Conservation (phyloP, 2,888 invertebrate genomes). For the Napeogenes sylphis region DNA sequence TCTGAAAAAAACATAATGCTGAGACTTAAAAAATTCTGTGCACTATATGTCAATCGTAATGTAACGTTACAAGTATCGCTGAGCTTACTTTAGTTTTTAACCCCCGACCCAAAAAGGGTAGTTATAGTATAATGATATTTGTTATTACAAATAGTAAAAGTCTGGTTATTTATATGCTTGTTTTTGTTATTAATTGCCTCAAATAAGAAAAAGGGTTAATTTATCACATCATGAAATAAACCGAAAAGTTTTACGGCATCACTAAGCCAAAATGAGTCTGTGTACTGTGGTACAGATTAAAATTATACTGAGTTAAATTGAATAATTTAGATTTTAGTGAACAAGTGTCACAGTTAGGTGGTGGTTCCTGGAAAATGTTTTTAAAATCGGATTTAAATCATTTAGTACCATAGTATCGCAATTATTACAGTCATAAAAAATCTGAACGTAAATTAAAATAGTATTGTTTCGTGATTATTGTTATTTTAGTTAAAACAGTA, state of each 20-base stretch:
- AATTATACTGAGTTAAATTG: not conserved
- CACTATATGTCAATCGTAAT: too few species aligned
- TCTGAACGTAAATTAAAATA: not conserved
- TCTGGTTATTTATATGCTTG: too few species aligned
- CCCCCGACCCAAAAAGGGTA: too few species aligned
- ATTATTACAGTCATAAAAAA: not conserved
- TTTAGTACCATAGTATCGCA: not conserved
- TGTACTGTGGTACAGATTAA: not conserved
- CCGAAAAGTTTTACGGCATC: not conserved
- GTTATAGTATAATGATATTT: too few species aligned
- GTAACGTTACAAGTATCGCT: too few species aligned
- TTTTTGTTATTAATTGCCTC: too few species aligned
- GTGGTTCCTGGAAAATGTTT: conserved; percentile 28
- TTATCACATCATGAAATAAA: not conserved
- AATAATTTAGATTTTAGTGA: conserved; percentile 6
- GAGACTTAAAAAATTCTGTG: too few species aligned
- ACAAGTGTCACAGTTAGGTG: conserved; percentile 25
- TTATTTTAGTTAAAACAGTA: conserved; percentile 11
- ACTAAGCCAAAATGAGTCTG: not conserved
- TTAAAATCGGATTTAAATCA: conserved; percentile 8
- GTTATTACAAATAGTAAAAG: too few species aligned
- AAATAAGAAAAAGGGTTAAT: too few species aligned
- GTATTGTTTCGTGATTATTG: conserved; percentile 3
- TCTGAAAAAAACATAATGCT: too few species aligned
- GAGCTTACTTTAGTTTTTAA: too few species aligned